These are phyloP conservation scores for Lycaon pictus DNA, from an alignment of 2,113 vertebrate genomes.

Conservation along the genomic window DNA sequence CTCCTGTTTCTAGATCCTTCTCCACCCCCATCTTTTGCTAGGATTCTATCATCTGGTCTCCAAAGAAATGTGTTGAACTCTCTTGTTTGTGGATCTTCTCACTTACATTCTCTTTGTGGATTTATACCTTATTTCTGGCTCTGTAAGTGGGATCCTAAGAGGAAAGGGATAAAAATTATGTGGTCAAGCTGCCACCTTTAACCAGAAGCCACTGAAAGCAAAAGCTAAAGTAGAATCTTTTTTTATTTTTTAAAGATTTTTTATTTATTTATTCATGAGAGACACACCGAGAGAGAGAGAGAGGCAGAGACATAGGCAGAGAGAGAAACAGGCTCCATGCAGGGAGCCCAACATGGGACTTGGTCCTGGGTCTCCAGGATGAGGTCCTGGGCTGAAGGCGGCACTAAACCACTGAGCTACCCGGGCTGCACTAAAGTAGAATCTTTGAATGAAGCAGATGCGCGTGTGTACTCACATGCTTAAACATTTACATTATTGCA, in stretches of 20 bases:
- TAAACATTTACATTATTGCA: background rate
- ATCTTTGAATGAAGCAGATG: background rate
- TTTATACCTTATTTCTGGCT: background rate
- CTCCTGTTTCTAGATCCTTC: background rate
- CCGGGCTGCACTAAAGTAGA: background rate
- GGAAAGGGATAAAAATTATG: background rate
- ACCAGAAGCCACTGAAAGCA: background rate
- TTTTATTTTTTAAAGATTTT: too few species aligned
- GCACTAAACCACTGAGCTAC: too few species aligned
- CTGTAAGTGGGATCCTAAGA: background rate
- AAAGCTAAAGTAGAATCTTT: constrained; percentile 10
- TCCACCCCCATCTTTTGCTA: background rate
- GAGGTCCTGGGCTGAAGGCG: too few species aligned
- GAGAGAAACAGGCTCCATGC: too few species aligned
- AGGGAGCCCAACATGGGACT: too few species aligned
- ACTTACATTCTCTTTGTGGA: background rate
- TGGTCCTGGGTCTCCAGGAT: too few species aligned
- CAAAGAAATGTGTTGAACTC: background rate
- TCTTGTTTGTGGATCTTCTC: background rate
- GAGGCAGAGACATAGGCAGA: too few species aligned
- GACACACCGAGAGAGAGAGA: too few species aligned
- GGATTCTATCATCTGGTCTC: background rate
- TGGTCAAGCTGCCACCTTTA: background rate
- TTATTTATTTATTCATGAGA: too few species aligned
- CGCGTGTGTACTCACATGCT: background rate